A percentile compares a stretch with the other conserved stretches of the same genome.
Conservation (phyloP, 1,140 invertebrate genomes). For the Gryllus bimaculatus region DNA sequence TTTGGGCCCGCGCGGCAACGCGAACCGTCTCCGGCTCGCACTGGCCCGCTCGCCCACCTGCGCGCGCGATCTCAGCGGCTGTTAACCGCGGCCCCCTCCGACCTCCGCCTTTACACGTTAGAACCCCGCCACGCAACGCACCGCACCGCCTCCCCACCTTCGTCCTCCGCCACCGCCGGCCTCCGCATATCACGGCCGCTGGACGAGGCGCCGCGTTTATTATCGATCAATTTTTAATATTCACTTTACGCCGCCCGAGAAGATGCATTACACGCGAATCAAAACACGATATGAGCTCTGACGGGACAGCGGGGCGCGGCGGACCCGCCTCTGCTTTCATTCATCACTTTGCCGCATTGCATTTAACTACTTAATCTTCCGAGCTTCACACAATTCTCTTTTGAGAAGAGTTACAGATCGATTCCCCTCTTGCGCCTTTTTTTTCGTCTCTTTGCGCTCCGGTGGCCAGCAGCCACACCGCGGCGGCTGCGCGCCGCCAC, state of each 20-base stretch:
- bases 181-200: too few relatives aligned
- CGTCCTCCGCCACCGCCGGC: too few relatives aligned
- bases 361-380: background rate
- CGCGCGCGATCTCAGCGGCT: background rate
- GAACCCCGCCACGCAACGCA: background rate
- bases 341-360: background rate
- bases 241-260: background rate
- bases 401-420: slow-evolving; percentile 1
- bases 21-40: too few relatives aligned
- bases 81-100: background rate
- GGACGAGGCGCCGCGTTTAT: background rate
- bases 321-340: background rate
- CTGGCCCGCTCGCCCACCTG: too few relatives aligned
- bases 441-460: background rate
- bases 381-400: background rate
- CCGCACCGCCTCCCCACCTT: too few relatives aligned
- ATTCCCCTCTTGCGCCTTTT: background rate
- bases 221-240: slow-evolving; percentile 2
- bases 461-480: too few relatives aligned
- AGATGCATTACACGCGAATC: background rate
- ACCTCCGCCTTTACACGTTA: background rate
- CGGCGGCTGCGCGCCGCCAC: too few relatives aligned
- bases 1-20: too few relatives aligned
- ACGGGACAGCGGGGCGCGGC: background rate
- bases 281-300: background rate